These are phyloP conservation scores for Romanogobio albipinnatus DNA, from an alignment of 2,113 vertebrate genomes.

Conservation along the genomic window DNA sequence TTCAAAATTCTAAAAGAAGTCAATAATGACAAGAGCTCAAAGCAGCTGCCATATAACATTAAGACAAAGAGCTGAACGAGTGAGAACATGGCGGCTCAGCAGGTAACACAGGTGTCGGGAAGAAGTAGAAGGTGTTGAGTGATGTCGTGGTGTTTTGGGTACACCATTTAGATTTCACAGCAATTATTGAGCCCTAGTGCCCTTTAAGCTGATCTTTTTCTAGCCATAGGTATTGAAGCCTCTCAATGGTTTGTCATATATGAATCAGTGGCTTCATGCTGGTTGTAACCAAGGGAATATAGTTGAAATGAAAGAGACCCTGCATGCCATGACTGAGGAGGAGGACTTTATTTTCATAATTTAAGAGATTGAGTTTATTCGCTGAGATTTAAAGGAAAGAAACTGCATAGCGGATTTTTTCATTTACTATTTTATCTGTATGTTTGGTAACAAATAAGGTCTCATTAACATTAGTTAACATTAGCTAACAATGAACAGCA, in stretches of 20 bases:
- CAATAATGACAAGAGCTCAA: conserved; percentile 34
- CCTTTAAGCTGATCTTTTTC: conserved; percentile 28
- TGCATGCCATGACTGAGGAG: conserved; percentile 3
- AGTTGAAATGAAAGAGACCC: conserved; percentile 43
- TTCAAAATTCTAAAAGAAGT: background rate
- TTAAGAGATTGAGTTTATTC: conserved; percentile 8
- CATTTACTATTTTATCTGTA: too few species aligned
- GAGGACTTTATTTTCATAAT: conserved; percentile 34
- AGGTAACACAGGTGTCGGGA: conserved; percentile 27
- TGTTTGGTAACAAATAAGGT: background rate
- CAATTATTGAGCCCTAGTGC: conserved; percentile 46
- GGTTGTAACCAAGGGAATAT: conserved; percentile 44
- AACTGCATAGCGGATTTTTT: background rate
- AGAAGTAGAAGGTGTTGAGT: conserved; percentile 14
- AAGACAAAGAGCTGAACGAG: conserved; percentile 47
- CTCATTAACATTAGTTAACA: background rate
- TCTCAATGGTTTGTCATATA: conserved; percentile 34
- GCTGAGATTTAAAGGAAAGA: conserved; percentile 16
- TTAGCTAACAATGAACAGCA: background rate
- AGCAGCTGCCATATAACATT: conserved; percentile 21
- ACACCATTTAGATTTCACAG: conserved; percentile 35
- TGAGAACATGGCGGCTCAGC: conserved; percentile 25
- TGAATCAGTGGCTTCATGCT: conserved; percentile 44
- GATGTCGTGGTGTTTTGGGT: conserved; percentile 42
- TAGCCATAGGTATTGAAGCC: conserved; percentile 10